These are phyloP conservation scores for Acrocyrtus sp. DNA, from an alignment of 2,888 invertebrate genomes.

Conservation along the genomic window DNA sequence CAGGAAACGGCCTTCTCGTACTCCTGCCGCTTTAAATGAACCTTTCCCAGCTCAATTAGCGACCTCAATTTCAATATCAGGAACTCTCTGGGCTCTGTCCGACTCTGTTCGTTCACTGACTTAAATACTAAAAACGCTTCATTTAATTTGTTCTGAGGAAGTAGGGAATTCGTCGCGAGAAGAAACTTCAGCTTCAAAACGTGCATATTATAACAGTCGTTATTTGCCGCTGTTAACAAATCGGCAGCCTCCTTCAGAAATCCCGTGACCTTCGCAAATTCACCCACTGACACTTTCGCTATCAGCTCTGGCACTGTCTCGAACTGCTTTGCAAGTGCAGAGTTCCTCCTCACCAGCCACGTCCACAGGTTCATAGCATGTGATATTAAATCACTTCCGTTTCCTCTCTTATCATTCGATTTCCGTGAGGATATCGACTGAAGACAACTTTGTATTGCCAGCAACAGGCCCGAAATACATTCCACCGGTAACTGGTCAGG, in stretches of 20 bases:
- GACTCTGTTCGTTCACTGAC: conserved; percentile 13
- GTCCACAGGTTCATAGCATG: conserved; percentile 11
- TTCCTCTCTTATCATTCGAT: not conserved
- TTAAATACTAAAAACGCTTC: conserved; percentile 28
- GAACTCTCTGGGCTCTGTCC: conserved; percentile 4
- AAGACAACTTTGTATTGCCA: not conserved
- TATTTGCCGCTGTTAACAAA: not conserved
- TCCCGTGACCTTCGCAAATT: not conserved
- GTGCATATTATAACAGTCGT: not conserved
- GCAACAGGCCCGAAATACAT: not conserved
- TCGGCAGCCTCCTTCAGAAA: conserved; percentile 12
- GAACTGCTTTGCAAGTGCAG: conserved; percentile 1
- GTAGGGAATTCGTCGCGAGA: conserved; percentile 11
- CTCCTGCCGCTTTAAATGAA: conserved; percentile 13
- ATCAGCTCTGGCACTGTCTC: conserved; percentile 7
- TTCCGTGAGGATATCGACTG: not conserved
- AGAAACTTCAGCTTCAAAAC: conserved; percentile 23
- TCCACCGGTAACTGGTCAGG: not conserved
- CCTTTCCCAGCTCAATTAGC: conserved; percentile 20
- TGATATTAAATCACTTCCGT: conserved; percentile 1
- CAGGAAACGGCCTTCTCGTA: conserved; percentile 25
- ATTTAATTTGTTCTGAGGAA: conserved; percentile 1
- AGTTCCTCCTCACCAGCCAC: not conserved
- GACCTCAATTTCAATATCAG: conserved; percentile 26
- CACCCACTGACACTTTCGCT: not conserved